phyloP scores from a whole-genome alignment of 2,113 vertebrate species.

The Pseudopodoces humilis region DNA sequence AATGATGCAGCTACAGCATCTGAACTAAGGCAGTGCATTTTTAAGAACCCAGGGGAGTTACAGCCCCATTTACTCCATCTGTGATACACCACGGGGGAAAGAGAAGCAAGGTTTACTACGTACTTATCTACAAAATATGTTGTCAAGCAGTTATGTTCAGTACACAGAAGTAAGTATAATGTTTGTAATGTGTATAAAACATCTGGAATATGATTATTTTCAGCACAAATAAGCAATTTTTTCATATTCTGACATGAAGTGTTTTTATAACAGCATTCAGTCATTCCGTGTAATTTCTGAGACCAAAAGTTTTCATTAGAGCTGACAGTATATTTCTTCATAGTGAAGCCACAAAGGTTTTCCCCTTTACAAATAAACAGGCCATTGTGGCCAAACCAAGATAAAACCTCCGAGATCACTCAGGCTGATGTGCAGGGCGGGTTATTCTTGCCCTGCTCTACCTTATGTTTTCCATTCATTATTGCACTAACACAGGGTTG shows the following conservation, averaged over 20 bases:
- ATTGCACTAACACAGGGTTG: not conserved
- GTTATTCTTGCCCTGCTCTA: not conserved
- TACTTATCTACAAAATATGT: slow-evolving; percentile 59
- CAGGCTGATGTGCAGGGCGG: accelerated
- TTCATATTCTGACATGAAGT: not conserved
- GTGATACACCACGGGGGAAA: slow-evolving; percentile 46
- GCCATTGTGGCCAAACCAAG: not conserved
- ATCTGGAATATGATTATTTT: slow-evolving; percentile 7
- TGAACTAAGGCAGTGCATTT: slow-evolving; percentile 68
- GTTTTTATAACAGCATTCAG: not conserved
- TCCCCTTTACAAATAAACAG: not conserved
- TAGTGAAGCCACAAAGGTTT: not conserved
- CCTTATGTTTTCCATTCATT: not conserved
- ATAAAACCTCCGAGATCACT: accelerated
- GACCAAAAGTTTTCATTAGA: not conserved
- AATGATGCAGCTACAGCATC: slow-evolving; percentile 65
- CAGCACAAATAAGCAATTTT: not conserved
- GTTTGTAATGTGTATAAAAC: not conserved
- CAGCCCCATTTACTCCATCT: slow-evolving; percentile 80
- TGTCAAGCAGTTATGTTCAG: slow-evolving; percentile 27
- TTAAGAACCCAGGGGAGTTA: slow-evolving; percentile 73
- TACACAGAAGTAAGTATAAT: not conserved
- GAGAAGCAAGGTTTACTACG: slow-evolving; percentile 27
- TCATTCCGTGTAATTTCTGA: not conserved
- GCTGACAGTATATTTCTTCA: not conserved